phyloP scores from a whole-genome alignment of 2,113 vertebrate species.

The Butorides virescens region DNA sequence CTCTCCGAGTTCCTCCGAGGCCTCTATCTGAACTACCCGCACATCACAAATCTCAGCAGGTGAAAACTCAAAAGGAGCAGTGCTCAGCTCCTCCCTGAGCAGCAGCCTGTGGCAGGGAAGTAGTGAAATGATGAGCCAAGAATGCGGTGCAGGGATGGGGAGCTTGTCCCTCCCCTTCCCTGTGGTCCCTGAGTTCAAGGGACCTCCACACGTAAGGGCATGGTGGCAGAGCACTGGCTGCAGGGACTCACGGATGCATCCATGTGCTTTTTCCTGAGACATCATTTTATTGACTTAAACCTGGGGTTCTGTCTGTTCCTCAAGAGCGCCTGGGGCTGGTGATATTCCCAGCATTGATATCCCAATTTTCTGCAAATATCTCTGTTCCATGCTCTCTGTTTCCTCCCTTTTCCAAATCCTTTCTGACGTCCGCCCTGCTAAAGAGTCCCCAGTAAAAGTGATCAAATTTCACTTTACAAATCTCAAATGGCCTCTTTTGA shows the following conservation, averaged over 20 bases:
- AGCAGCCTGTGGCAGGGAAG: background rate
- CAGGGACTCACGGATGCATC: background rate
- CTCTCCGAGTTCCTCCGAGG: slow-evolving; percentile 83
- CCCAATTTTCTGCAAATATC: background rate
- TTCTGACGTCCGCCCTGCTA: background rate
- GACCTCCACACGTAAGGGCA: fast-evolving
- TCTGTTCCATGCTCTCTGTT: background rate
- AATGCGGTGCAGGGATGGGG: background rate
- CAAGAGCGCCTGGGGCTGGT: background rate
- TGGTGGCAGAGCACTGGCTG: background rate
- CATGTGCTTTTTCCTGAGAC: background rate
- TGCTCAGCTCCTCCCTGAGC: background rate
- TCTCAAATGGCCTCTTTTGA: background rate
- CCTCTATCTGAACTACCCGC: slow-evolving; percentile 90
- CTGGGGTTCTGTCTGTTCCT: background rate
- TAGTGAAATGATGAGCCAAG: background rate
- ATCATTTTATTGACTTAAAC: background rate
- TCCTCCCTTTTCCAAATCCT: background rate
- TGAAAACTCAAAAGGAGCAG: background rate
- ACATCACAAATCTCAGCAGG: slow-evolving; percentile 86
- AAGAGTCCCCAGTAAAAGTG: background rate
- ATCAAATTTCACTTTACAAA: background rate
- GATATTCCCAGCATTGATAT: background rate
- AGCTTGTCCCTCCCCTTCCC: background rate
- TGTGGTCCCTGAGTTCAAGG: background rate